Conservation (phyloP, 2,888 invertebrate genomes). For the Lasiommata megera region DNA sequence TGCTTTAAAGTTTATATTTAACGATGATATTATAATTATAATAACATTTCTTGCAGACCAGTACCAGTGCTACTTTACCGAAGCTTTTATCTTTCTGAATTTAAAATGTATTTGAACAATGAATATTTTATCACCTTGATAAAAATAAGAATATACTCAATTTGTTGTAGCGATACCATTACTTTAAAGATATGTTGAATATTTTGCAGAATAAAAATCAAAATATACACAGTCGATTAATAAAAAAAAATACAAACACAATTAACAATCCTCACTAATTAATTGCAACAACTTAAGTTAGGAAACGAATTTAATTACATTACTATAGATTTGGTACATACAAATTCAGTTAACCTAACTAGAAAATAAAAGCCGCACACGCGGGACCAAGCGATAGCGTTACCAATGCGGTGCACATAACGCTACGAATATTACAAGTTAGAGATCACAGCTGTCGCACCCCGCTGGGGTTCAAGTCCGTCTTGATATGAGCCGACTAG, state of each 20-base stretch:
- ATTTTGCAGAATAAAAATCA: slow-evolving; percentile 44
- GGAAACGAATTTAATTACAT: slow-evolving; percentile 67
- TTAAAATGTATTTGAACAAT: slow-evolving; percentile 53
- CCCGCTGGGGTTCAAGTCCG: slow-evolving; percentile 60
- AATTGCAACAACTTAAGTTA: slow-evolving; percentile 74
- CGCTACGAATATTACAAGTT: slow-evolving; percentile 70
- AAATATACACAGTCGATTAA: slow-evolving; percentile 41
- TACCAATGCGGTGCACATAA: slow-evolving; percentile 62
- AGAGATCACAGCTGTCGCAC: slow-evolving; percentile 79
- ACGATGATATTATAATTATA: slow-evolving; percentile 40
- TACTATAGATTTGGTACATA: slow-evolving; percentile 78
- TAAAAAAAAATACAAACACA: slow-evolving; percentile 70
- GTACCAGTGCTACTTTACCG: slow-evolving; percentile 53
- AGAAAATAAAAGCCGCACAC: slow-evolving; percentile 59
- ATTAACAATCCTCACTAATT: slow-evolving; percentile 72
- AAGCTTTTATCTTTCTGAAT: slow-evolving; percentile 54
- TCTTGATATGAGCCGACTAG: slow-evolving; percentile 77
- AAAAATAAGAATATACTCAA: slow-evolving; percentile 33
- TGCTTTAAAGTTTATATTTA: slow-evolving; percentile 43
- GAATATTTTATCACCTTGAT: slow-evolving; percentile 49
- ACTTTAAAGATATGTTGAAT: slow-evolving; percentile 37
- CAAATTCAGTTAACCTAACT: slow-evolving; percentile 77
- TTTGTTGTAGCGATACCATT: slow-evolving; percentile 41
- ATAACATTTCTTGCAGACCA: slow-evolving; percentile 46
- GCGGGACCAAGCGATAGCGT: slow-evolving; percentile 52